Base-by-base conservation (phyloP, 2,888 invertebrate species). In the Spodoptera exigua region DNA sequence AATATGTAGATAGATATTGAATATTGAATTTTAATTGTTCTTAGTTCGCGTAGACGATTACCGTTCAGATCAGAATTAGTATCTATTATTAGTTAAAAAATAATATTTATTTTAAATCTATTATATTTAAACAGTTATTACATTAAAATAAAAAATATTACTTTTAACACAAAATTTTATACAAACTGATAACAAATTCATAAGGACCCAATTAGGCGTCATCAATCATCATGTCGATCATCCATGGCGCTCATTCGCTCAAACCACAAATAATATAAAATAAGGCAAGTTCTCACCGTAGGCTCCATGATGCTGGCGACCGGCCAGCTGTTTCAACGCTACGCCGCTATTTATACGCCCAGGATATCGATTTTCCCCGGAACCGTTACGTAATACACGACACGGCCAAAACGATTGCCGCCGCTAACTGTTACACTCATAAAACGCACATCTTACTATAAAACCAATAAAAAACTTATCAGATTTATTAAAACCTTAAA, bases 311-410 rank as follows among this genome's bases (percentile, higher is more conserved):
- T 82, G 79, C 80, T 89, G 90, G 88, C 92, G 66, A 59, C 53
- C 78, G 79, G 92, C 93, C 93, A 94, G 93, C 92, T 94, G 92
- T 91, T 92, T 84, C 88, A 87, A 89, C 82, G 85, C 83, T 85
- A 79, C 87, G 82, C 78, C 83, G 88, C 91, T 94, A 93, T 93
- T 90, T 91, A 92, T 93, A 92, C 91, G 87, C 87, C 87, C 87
- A 84, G 86, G 86, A 83, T 93, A 94, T 94, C 87, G 93, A 94
- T 93, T 91, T 92, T 89, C 79, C 79, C 90, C 89, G 91, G 90
- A 86, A 89, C 88, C 67, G 89, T 94, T 94, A 91, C 91, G 93
- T 91, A 94, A 93, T 85, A 85, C 82, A 87, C 89, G 84, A 78
- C 84, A 82, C 83, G 79, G 81, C 73, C 72, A 74, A 85, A 89